Base-by-base conservation (phyloP, 2,888 invertebrate species). In the Camponotus fellah region DNA sequence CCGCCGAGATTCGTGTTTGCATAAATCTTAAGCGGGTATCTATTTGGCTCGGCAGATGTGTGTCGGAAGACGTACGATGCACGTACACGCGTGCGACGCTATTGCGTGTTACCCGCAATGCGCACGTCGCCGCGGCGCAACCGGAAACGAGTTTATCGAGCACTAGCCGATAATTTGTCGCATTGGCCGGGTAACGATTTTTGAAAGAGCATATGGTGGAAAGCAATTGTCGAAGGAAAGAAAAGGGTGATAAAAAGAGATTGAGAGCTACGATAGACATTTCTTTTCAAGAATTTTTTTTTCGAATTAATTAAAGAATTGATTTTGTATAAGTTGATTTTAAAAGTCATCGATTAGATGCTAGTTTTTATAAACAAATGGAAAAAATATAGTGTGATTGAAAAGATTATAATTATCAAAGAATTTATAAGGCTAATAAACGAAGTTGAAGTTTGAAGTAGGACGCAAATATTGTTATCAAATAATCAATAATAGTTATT, bases 1-100 rank as follows among this genome's bases (percentile, higher is more conserved):
- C 69, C n/a, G 56, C 17, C 58, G 79, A 76, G 53, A 68, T 71
- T 80, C 80, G 53, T 83, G 83, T 81, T 83, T 83, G 71, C 83
- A 69, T 83, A 83, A 83, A 83, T 83, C 83, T 83, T 80, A 69
- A 34, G 72, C 74, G 17, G 60, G 60, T 80, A 80, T 80, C 79
- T 72, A 80, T 80, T 80, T 60, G 72, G 79, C 46, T 46, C 79
- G 69, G 77, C 69, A 60, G 79, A 80, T 72, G 79, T 58, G 49
- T 77, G 66, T 40, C 49, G 58, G 43, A 79, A 79, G 79, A 79
- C 79, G 72, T 79, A 79, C 72, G 79, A 17, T 46, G 71, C 21
- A 14, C 53, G 56, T 4, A 32, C 68, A 26, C 32, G 66, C 32
- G 46, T 14, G 46, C 32, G 49, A 10, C 60, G 10, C 58, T 60